Evolutionary conservation across 2,888 invertebrate genomes (phyloP).

Genomic region (Spodoptera picta): DNA sequence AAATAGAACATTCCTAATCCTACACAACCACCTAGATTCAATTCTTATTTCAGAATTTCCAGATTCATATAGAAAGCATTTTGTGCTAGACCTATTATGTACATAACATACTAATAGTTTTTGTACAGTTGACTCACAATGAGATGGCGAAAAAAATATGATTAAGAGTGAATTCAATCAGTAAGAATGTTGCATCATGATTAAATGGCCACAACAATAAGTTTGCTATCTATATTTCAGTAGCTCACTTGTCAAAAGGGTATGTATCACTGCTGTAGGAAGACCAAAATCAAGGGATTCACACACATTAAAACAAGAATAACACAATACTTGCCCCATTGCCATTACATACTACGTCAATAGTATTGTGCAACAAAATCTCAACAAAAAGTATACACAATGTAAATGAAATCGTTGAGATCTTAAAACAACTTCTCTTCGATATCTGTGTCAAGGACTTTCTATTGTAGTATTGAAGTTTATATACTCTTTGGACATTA

Average conservation of each 20-base stretch:
- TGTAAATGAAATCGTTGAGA: conserved; percentile 2
- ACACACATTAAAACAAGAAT: conserved; percentile 1
- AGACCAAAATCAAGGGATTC: conserved; percentile 4
- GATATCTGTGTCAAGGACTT: conserved; percentile 29
- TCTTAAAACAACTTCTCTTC: conserved; percentile 11
- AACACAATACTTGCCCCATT: conserved; percentile 2
- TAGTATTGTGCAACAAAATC: conserved; percentile 13
- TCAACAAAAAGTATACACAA: conserved; percentile 18
- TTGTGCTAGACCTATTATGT: conserved; percentile 16
- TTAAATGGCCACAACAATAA: conserved; percentile 17
- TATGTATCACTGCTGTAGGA: not conserved
- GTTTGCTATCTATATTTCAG: conserved; percentile 7
- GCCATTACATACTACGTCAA: conserved; percentile 3
- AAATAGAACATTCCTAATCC: conserved; percentile 48
- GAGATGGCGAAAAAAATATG: conserved; percentile 3
- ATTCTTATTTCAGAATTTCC: conserved; percentile 5
- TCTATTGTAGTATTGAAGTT: conserved; percentile 11
- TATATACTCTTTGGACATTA: conserved; percentile 11
- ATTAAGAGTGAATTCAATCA: not conserved
- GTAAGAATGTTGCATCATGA: conserved; percentile 12
- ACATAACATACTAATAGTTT: too few species aligned
- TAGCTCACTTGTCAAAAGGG: conserved; percentile 14
- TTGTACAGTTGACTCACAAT: conserved; percentile 10
- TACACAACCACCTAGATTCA: conserved; percentile 28
- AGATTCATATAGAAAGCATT: conserved; percentile 9